These are phyloP conservation scores for Agriotes lineatus DNA, from an alignment of 2,888 invertebrate species.

Conservation along the genomic window DNA sequence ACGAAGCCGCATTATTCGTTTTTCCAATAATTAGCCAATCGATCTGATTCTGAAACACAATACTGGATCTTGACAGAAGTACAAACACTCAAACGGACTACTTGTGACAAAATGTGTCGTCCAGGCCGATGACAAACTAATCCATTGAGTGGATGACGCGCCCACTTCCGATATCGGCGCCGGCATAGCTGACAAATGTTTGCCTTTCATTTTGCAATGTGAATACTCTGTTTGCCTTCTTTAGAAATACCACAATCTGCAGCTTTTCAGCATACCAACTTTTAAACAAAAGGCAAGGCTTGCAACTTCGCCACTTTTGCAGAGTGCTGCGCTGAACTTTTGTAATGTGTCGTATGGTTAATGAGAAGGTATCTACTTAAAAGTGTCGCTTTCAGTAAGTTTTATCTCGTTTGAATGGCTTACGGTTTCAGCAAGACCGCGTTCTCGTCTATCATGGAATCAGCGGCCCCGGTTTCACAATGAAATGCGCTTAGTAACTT, in stretches of 20 bases:
- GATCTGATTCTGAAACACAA: not conserved
- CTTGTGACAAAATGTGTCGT: slow-evolving; percentile 12
- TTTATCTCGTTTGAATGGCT: slow-evolving; percentile 9
- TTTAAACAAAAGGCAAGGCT: slow-evolving; percentile 8
- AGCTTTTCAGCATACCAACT: slow-evolving; percentile 6
- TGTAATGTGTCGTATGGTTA: slow-evolving; percentile 18
- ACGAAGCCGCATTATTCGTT: not conserved
- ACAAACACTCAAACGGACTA: slow-evolving; percentile 18
- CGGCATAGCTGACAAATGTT: slow-evolving; percentile 35
- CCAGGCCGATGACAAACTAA: slow-evolving; percentile 30
- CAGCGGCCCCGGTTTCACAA: not conserved
- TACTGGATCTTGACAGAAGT: slow-evolving; percentile 10
- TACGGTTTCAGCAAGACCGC: not conserved
- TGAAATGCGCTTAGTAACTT: not conserved
- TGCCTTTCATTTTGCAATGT: slow-evolving; percentile 38
- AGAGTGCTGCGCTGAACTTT: slow-evolving; percentile 1
- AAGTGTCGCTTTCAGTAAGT: slow-evolving; percentile 5
- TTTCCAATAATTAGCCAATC: not conserved
- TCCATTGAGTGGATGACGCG: slow-evolving; percentile 43
- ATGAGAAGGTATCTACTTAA: slow-evolving; percentile 20
- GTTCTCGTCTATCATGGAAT: not conserved
- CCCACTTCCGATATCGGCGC: slow-evolving; percentile 39
- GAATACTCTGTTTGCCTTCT: slow-evolving; percentile 21
- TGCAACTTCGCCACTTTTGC: slow-evolving; percentile 13
- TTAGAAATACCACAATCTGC: slow-evolving; percentile 11